phyloP scores from a whole-genome alignment of 2,888 invertebrate species.

The Acleris sparsana region DNA sequence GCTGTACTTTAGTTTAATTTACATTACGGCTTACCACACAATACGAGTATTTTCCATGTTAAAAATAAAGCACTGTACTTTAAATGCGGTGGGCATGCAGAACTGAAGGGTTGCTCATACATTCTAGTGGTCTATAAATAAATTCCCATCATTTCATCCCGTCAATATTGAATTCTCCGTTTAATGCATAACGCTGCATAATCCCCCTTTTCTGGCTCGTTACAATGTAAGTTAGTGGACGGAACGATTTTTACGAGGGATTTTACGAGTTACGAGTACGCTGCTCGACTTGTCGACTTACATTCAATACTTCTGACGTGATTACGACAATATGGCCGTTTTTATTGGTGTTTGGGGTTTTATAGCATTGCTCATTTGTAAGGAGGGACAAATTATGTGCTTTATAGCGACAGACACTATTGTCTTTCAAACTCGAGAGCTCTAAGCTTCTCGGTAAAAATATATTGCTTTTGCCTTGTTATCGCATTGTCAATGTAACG shows the following conservation, averaged over 20 bases:
- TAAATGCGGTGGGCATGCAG: too few species aligned
- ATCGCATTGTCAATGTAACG: too few species aligned
- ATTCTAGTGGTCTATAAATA: not conserved
- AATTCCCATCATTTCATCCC: slow-evolving; percentile 39
- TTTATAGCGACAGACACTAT: too few species aligned
- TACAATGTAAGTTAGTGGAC: slow-evolving; percentile 42
- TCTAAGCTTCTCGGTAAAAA: too few species aligned
- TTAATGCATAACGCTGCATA: slow-evolving; percentile 43
- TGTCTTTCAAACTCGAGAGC: too few species aligned
- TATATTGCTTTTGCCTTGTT: too few species aligned
- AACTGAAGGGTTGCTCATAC: too few species aligned
- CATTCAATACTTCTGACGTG: slow-evolving; percentile 54
- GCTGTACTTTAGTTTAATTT: too few species aligned
- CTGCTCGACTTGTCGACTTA: slow-evolving; percentile 32
- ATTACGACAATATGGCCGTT: slow-evolving; percentile 48
- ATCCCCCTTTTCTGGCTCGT: slow-evolving; percentile 46
- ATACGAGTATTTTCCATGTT: too few species aligned
- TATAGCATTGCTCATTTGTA: slow-evolving; percentile 20
- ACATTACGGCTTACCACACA: too few species aligned
- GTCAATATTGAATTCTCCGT: slow-evolving; percentile 32
- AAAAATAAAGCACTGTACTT: too few species aligned
- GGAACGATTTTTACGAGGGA: slow-evolving; percentile 44
- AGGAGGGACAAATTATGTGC: not conserved
- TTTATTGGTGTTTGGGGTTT: slow-evolving; percentile 45
- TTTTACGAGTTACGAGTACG: slow-evolving; percentile 41